phyloP scores from a whole-genome alignment of 1,140 invertebrate species.

The Pteromalus puparum region DNA sequence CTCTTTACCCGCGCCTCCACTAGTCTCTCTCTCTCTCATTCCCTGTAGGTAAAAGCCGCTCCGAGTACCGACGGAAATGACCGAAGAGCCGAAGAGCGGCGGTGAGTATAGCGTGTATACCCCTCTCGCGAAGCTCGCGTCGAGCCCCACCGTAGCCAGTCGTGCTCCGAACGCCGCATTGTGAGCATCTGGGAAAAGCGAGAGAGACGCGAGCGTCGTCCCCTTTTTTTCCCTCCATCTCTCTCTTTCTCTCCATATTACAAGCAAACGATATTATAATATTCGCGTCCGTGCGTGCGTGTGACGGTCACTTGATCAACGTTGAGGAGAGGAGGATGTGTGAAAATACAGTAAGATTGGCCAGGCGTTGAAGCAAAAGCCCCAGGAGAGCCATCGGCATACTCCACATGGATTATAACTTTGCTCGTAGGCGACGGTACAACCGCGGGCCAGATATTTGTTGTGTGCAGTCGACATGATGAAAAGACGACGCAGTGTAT shows the following conservation, averaged over 20 bases:
- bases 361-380: too few species aligned
- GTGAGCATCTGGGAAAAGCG: constrained; percentile 58
- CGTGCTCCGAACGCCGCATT: constrained; percentile 65
- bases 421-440: background rate
- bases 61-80: constrained; percentile 42
- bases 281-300: too few species aligned
- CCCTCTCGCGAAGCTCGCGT: constrained; percentile 40
- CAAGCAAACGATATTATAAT: too few species aligned
- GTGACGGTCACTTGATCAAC: too few species aligned
- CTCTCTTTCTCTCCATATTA: background rate
- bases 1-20: background rate
- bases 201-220: constrained; percentile 30
- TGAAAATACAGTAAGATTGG: too few species aligned
- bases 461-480: constrained; percentile 9
- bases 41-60: background rate
- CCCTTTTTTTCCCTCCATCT: constrained; percentile 22
- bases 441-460: background rate
- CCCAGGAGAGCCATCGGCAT: too few species aligned
- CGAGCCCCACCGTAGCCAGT: constrained; percentile 61
- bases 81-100: constrained; percentile 44
- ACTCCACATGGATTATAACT: too few species aligned
- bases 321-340: too few species aligned
- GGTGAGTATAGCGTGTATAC: constrained; percentile 51
- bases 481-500: constrained; percentile 38
- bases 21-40: background rate